Evolutionary conservation across 1,140 invertebrate species (phyloP), one percentile per base, ranked within the genome.

Genomic region (Drosophila hydei): DNA sequence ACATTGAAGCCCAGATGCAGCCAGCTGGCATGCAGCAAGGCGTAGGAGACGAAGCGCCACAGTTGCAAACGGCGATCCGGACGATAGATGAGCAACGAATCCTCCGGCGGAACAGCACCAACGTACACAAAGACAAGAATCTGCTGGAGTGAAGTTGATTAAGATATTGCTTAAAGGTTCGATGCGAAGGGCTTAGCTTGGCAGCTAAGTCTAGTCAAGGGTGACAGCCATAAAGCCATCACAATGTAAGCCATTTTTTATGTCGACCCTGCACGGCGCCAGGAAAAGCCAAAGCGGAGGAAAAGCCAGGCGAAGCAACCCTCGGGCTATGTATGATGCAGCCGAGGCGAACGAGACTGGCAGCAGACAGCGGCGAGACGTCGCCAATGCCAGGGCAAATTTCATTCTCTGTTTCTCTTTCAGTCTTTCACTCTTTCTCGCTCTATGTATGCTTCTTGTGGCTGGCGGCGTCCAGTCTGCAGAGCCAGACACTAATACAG

Each of bases 11-110:
- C 94, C 77, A 99, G 93, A 92, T 99, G 98, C 40, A 98, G 94
- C 97, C 97, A 99, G 95, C 97, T 97, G 43, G 97, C 97, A 92
- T 99, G 98, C 75, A 99, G 94, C 72, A 98, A 95, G 94, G 97
- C 98, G 92, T 99, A 99, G 79, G 97, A 95, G 68, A 98, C 92
- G 92, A 98, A 99, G 85, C 98, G 94, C 97, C 98, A 99, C 36
- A 98, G 93, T 92, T 99, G 97, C 25, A 95, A 93, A 33, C 97
- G 94, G 90, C 97, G 95, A 93, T 99, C 97, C 18, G 97, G 97
- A 61, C 97, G 94, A 93, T 98, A 99, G 61, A 99, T 97, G 87
- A 99, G 97, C 52, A 96, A 93, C 73, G 97, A 98, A 92, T 98
- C 96, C 73, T 96, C 97, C 62, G 97, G 94, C 79, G 96, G 72